phyloP scores from a whole-genome alignment of 2,113 vertebrate species.

The Alouatta palliata region DNA sequence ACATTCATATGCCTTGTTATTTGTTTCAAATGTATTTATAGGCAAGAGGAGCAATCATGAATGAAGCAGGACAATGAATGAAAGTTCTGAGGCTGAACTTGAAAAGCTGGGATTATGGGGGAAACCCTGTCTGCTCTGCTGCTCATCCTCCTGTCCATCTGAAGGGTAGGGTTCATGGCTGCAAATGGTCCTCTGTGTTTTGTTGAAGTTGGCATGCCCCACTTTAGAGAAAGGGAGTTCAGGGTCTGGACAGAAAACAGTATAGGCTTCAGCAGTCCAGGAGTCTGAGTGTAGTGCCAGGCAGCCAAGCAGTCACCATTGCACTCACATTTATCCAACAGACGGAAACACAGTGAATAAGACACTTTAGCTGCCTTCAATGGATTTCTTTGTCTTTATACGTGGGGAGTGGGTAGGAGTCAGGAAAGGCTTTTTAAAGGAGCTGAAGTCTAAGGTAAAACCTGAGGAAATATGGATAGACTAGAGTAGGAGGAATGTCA shows the following conservation, averaged over 20 bases:
- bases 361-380: neutral
- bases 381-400: neutral
- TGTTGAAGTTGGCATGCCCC: neutral
- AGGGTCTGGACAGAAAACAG: neutral
- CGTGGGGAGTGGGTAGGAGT: no score
- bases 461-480: neutral
- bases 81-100: neutral
- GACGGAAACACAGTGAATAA: neutral
- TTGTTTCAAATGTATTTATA: neutral
- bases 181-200: neutral
- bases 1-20: neutral
- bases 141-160: neutral
- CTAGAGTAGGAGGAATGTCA: neutral
- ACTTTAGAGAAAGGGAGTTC: neutral
- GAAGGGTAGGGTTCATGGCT: accelerated
- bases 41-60: neutral
- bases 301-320: neutral
- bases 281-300: neutral
- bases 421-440: neutral
- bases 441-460: neutral
- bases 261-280: neutral
- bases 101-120: neutral
- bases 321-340: neutral
- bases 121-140: no score
- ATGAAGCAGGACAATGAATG: neutral